Percentiles rank a stretch among this genome's conserved stretches.
Conservation (phyloP, 2,113 vertebrate genomes). For the Agapornis roseicollis region DNA sequence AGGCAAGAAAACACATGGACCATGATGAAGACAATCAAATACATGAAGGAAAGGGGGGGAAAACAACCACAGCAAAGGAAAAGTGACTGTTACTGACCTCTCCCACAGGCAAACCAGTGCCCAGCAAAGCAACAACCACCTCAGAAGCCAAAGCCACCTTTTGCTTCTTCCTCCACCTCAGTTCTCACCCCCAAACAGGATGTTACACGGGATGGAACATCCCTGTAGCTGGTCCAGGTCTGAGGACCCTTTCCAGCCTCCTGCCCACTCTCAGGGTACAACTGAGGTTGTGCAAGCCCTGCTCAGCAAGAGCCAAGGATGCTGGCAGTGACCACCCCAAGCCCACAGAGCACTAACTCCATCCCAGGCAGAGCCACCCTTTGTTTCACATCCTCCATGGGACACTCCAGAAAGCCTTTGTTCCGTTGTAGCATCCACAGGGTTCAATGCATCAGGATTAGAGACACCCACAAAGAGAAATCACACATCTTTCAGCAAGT, state of each 20-base stretch:
- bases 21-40: neutral
- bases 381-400: neutral
- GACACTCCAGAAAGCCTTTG: neutral
- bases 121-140: neutral
- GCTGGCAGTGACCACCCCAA: neutral
- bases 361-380: neutral
- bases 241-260: neutral
- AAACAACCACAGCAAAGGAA: neutral
- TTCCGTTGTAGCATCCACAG: neutral
- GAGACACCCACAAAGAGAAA: neutral
- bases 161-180: neutral
- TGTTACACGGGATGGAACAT: accelerated
- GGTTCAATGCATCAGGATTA: neutral
- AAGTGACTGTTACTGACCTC: neutral
- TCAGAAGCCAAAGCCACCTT: neutral
- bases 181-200: neutral
- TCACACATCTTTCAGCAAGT: neutral
- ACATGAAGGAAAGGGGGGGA: neutral
- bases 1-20: neutral
- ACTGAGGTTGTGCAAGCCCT: neutral
- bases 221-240: neutral
- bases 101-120: neutral
- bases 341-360: neutral
- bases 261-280: neutral
- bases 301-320: neutral